Evolutionary conservation across 2,888 invertebrate species (phyloP).

Genomic region (Melinopterus prodromus): DNA sequence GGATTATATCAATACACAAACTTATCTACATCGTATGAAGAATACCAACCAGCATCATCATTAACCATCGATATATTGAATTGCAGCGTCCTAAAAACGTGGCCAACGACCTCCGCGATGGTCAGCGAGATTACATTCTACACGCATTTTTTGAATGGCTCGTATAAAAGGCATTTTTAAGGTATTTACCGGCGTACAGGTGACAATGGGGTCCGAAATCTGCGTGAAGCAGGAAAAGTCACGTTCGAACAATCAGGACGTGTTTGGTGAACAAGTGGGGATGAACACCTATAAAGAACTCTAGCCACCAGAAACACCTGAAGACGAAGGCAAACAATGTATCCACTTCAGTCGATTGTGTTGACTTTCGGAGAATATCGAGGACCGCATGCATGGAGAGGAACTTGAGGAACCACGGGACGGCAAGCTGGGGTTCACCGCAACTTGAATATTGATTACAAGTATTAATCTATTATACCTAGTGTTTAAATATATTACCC

Average conservation of each 20-base stretch:
- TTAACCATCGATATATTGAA: too few relatives aligned
- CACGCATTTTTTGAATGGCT: conserved; percentile 40
- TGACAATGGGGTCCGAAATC: conserved; percentile 56
- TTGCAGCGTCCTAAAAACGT: too few relatives aligned
- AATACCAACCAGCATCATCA: too few relatives aligned
- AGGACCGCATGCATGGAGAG: too few relatives aligned
- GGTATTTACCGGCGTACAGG: conserved; percentile 45
- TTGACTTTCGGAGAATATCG: neutral
- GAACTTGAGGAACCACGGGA: neutral
- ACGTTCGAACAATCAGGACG: conserved; percentile 56
- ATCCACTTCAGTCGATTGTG: conserved; percentile 29
- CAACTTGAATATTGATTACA: too few relatives aligned
- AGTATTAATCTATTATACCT: too few relatives aligned
- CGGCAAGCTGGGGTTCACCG: neutral
- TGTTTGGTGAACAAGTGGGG: conserved; percentile 36
- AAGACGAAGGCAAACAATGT: conserved; percentile 35
- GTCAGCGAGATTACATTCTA: conserved; percentile 30
- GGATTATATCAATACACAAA: too few relatives aligned
- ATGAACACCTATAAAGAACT: neutral
- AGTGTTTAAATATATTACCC: too few relatives aligned
- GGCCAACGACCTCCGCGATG: too few relatives aligned
- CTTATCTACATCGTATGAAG: too few relatives aligned
- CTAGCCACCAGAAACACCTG: conserved; percentile 39
- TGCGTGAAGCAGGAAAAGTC: conserved; percentile 54
- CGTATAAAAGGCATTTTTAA: neutral